Evolutionary conservation across 2,797 vertebrate genomes (phyloP).

Genomic region (Leucoraja ocellata): DNA sequence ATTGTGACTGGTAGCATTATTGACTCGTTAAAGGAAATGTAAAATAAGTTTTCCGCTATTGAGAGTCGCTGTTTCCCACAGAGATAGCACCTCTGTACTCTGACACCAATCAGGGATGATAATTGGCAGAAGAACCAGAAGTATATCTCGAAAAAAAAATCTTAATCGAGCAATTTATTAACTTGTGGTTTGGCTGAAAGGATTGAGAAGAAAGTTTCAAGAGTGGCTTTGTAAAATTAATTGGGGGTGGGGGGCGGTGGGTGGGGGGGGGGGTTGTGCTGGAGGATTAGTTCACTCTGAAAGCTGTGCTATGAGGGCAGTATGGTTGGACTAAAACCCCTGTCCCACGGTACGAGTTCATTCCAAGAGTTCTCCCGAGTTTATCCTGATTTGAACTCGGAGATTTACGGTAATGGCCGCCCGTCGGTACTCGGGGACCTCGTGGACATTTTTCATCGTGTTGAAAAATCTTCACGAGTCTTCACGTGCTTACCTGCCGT

Average conservation of each 20-base stretch:
- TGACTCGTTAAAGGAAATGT: background rate
- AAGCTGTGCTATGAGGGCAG: background rate
- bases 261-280: no score
- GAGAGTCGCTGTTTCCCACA: background rate
- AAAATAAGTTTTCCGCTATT: background rate
- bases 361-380: no score
- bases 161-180: background rate
- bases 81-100: background rate
- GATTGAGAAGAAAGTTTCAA: background rate
- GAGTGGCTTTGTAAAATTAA: background rate
- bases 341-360: no score
- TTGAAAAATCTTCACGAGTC: no score
- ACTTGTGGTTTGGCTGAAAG: background rate
- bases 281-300: background rate
- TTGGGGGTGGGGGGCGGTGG: no score
- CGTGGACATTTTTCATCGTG: no score
- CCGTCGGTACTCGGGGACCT: no score
- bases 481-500: no score
- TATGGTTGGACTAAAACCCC: background rate
- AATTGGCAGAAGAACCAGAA: background rate
- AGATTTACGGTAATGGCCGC: no score
- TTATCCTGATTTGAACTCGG: no score
- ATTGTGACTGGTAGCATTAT: background rate
- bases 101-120: background rate
- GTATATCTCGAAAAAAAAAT: background rate